Percentiles rank a stretch among this genome's conserved stretches.
Evolutionary conservation across 37 sponge, comb jelly and placozoan species (phyloP).

Genomic region (Spongilla lacustris): DNA sequence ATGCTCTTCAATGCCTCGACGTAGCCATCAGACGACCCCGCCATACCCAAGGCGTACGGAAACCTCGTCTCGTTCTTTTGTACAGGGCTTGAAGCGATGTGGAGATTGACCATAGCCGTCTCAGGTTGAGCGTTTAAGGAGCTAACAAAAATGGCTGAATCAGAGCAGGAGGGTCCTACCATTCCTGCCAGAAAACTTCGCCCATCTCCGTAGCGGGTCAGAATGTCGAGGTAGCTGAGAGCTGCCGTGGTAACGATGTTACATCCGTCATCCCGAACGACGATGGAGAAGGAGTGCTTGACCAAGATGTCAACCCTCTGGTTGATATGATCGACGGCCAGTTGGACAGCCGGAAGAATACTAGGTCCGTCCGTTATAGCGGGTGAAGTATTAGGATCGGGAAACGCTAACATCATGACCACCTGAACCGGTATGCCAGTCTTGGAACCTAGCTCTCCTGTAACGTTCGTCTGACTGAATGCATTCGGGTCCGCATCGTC

Average conservation of each 20-base stretch:
- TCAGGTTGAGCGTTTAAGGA: conserved; percentile 6
- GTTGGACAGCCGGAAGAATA: not conserved
- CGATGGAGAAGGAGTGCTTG: conserved; percentile 21
- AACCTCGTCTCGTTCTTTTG: conserved; percentile 2
- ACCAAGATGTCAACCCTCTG: conserved; percentile 2
- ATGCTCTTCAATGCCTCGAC: not conserved
- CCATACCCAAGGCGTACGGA: conserved; percentile 10
- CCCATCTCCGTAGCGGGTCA: not conserved
- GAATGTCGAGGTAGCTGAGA: not conserved
- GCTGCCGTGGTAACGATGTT: not conserved
- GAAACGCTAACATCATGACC: conserved; percentile 17
- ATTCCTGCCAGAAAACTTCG: conserved; percentile 2
- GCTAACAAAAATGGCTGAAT: conserved; percentile 2
- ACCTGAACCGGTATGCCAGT: not conserved
- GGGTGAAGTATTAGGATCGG: conserved; percentile 38
- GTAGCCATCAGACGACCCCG: conserved; percentile 9
- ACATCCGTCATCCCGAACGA: conserved; percentile 33
- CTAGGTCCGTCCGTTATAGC: conserved; percentile 22
- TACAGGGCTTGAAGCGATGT: conserved; percentile 11
- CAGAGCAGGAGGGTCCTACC: conserved; percentile 46
- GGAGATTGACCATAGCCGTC: conserved; percentile 11
- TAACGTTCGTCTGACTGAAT: not conserved
- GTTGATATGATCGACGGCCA: conserved; percentile 32
- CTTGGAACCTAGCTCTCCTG: not conserved
- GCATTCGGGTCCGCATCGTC: not conserved